Conservation (phyloP, 2,888 invertebrate genomes). For the Apotomis betuletana region DNA sequence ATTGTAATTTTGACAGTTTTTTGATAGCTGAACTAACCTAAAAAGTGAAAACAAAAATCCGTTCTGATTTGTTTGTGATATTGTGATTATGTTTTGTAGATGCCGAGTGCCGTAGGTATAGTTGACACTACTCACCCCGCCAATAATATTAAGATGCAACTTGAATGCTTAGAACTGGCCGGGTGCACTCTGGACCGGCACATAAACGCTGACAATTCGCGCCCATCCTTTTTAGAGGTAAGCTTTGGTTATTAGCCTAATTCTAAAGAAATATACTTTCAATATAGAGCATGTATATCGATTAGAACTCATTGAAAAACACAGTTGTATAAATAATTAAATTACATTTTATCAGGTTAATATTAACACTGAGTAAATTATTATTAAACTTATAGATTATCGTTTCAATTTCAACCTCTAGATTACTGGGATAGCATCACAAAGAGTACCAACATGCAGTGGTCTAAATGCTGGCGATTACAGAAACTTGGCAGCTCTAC, state of each 20-base stretch:
- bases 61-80: conserved; percentile 47
- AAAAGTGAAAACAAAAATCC: conserved; percentile 24
- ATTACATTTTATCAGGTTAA: too few species aligned
- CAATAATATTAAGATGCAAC: conserved; percentile 77
- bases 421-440: conserved; percentile 86
- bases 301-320: neutral
- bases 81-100: conserved; percentile 63
- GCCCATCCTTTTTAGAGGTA: conserved; percentile 87
- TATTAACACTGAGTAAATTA: too few species aligned
- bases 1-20: conserved; percentile 28
- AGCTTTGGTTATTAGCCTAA: neutral
- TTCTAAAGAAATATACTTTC: neutral
- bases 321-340: neutral
- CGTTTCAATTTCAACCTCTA: conserved; percentile 51
- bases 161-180: conserved; percentile 89
- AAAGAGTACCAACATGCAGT: conserved; percentile 92
- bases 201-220: conserved; percentile 86
- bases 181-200: conserved; percentile 92
- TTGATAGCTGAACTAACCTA: conserved; percentile 24
- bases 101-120: conserved; percentile 71
- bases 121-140: conserved; percentile 62
- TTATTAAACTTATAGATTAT: neutral
- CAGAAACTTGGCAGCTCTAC: conserved; percentile 88
- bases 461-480: conserved; percentile 96
- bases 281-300: neutral